phyloP scores from a whole-genome alignment of 1,140 invertebrate species.

The Delia radicum region DNA sequence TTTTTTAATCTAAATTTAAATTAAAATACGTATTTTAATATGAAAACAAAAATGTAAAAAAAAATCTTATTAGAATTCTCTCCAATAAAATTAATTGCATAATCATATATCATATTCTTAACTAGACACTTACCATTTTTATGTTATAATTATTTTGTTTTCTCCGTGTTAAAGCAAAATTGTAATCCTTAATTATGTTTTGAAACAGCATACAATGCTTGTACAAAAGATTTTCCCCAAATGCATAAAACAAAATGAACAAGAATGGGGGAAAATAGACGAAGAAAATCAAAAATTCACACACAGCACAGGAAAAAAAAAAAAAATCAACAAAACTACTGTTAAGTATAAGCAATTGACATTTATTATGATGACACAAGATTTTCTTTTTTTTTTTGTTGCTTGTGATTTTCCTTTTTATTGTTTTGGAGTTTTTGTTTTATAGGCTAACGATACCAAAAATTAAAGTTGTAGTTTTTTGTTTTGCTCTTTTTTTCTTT shows the following conservation, averaged over 20 bases:
- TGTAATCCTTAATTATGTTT: constrained; percentile 4
- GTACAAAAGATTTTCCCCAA: neutral
- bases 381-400: neutral
- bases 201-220: neutral
- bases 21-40: no score
- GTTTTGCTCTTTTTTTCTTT: neutral
- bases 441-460: neutral
- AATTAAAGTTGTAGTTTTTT: neutral
- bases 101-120: neutral
- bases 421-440: neutral
- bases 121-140: neutral
- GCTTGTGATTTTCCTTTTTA: neutral
- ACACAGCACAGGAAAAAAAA: neutral
- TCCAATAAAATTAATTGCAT: constrained; percentile 12
- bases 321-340: no score
- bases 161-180: neutral
- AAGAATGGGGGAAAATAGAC: neutral
- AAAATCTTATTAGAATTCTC: no score
- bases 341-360: constrained; percentile 1
- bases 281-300: constrained; percentile 7
- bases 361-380: constrained; percentile 9
- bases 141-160: neutral
- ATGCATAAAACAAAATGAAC: neutral
- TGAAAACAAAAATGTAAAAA: no score
- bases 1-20: no score